Percentiles rank a stretch among this genome's conserved stretches.
phyloP scores from a whole-genome alignment of 2,888 invertebrate genomes.

The Alentia gelatinosa region DNA sequence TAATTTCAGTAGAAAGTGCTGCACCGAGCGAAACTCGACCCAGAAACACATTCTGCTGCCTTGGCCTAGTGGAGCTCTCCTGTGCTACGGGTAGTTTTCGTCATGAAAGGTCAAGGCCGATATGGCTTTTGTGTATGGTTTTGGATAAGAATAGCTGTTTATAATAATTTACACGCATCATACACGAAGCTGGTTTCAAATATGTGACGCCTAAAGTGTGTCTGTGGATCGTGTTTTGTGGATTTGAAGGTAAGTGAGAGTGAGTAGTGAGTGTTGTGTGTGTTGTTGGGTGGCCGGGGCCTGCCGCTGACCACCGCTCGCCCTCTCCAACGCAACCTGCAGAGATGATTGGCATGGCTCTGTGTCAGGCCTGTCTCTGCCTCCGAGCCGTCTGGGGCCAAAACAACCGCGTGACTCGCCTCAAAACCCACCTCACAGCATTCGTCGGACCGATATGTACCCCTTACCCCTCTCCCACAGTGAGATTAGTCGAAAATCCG shows the following conservation, averaged over 20 bases:
- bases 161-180: conserved; percentile 54
- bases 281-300: background rate
- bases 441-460: background rate
- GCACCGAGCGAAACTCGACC: background rate
- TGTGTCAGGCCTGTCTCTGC: background rate
- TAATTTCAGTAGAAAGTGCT: too few relatives aligned
- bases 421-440: background rate
- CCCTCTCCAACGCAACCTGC: background rate
- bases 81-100: background rate
- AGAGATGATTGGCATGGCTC: conserved; percentile 33
- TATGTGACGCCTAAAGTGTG: conserved; percentile 46
- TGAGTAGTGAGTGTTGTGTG: background rate
- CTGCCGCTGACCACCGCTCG: background rate
- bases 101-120: conserved; percentile 32
- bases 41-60: background rate
- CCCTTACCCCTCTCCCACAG: background rate
- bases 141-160: conserved; percentile 54
- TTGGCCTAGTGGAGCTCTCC: conserved; percentile 41
- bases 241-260: conserved; percentile 19
- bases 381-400: background rate
- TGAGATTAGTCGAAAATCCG: background rate
- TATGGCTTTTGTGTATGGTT: conserved; percentile 53
- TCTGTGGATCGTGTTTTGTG: background rate
- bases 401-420: background rate
- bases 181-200: conserved; percentile 50